phyloP scores from a whole-genome alignment of 2,113 vertebrate genomes.

The Platichthys flesus region DNA sequence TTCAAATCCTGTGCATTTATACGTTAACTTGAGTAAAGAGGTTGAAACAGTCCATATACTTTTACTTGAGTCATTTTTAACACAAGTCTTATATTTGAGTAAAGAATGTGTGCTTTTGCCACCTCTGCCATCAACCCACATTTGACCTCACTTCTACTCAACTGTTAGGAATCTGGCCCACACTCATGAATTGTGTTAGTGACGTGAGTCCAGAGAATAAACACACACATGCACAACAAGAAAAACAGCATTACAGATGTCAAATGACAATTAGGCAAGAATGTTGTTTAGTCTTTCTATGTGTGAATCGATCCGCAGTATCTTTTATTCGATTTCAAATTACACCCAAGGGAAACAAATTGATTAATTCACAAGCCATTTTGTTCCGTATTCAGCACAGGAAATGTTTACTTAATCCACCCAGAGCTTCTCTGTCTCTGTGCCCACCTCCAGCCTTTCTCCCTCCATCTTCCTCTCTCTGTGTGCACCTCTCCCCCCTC shows the following conservation, averaged over 20 bases:
- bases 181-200: slow-evolving; percentile 35
- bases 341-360: slow-evolving; percentile 13
- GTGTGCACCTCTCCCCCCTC: slow-evolving; percentile 5
- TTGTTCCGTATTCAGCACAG: slow-evolving; percentile 30
- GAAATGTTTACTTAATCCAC: slow-evolving; percentile 53
- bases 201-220: slow-evolving; percentile 40
- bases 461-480: slow-evolving; percentile 19
- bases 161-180: slow-evolving; percentile 36
- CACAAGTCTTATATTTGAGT: neutral
- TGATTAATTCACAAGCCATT: slow-evolving; percentile 16
- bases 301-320: neutral
- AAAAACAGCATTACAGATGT: neutral
- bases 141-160: slow-evolving; percentile 20
- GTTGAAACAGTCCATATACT: neutral
- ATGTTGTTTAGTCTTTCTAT: slow-evolving; percentile 24
- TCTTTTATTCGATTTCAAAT: slow-evolving; percentile 26
- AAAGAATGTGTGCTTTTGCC: neutral
- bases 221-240: slow-evolving; percentile 14
- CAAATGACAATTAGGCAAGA: slow-evolving; percentile 3
- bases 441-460: slow-evolving; percentile 23
- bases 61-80: neutral
- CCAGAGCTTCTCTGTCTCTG: slow-evolving; percentile 26
- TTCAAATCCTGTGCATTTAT: too few relatives aligned
- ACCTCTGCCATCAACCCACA: too few relatives aligned
- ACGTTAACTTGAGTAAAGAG: neutral